phyloP scores from a whole-genome alignment of 1,140 invertebrate genomes.

The Propsilocerus akamusi region DNA sequence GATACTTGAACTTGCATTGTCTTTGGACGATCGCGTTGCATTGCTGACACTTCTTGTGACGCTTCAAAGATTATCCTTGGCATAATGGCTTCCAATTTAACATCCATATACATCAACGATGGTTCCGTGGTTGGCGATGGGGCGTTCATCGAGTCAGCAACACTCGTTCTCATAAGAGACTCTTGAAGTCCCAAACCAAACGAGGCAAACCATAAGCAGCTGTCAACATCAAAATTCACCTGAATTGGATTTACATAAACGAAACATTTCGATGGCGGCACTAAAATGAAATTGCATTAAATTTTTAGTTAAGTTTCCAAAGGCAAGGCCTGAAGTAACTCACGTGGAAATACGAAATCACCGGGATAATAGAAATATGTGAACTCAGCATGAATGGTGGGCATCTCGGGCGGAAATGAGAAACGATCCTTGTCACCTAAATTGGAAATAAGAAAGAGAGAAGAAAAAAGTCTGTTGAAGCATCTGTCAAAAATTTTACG shows the following conservation, averaged over 20 bases:
- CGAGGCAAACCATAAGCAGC: slow-evolving; percentile 83
- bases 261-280: slow-evolving; percentile 84
- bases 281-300: slow-evolving; percentile 31
- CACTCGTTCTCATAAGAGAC: slow-evolving; percentile 35
- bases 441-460: slow-evolving; percentile 16
- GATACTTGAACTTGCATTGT: slow-evolving; percentile 64
- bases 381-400: slow-evolving; percentile 84
- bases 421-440: slow-evolving; percentile 67
- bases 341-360: slow-evolving; percentile 80
- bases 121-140: slow-evolving; percentile 21
- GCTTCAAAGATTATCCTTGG: slow-evolving; percentile 37
- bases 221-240: slow-evolving; percentile 65
- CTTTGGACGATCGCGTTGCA: slow-evolving; percentile 56
- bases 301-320: slow-evolving; percentile 6
- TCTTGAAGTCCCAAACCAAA: slow-evolving; percentile 74
- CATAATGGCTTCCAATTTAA: slow-evolving; percentile 78
- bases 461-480: background rate
- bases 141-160: slow-evolving; percentile 15
- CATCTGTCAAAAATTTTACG: slow-evolving; percentile 5
- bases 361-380: slow-evolving; percentile 95
- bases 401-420: slow-evolving; percentile 70
- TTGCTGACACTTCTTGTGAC: slow-evolving; percentile 20
- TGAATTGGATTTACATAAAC: slow-evolving; percentile 76
- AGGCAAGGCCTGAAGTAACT: slow-evolving; percentile 17
- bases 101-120: slow-evolving; percentile 57